Base-by-base conservation (phyloP, 2,888 invertebrate species). In the Lymantria dispar region DNA sequence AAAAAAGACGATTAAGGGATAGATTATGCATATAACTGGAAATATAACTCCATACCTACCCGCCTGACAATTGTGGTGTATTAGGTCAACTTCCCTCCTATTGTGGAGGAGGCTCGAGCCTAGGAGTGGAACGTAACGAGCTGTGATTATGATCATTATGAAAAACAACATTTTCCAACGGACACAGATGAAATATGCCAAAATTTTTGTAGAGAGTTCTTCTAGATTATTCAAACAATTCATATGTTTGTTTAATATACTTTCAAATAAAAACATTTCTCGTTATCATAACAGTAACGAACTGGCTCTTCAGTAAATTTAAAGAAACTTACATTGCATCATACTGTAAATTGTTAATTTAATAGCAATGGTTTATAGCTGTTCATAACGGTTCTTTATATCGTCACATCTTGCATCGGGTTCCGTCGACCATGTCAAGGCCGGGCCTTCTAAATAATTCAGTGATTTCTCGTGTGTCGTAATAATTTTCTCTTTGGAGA, bases 401-500 rank as follows among this genome's bases (percentile, higher is more conserved):
- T 36, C 44, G 30, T 48, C 53, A 49, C 47, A 47, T 62, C 56
- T 53, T 48, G 48, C 50, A 45, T 58, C 52, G 55, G 66, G 60
- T 52, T 56, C 52, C 45, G 51, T 14, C 50, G 58, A 60, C 53
- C 60, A 44, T 64, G 66, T 67, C 68, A 67, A 67, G 68, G 66
- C 43, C 54, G 50, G 36, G 10, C 0, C 52, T 43, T 45, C 50
- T 54, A 67, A 64, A 64, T 67, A 62, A 62, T 62, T 64, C 50
- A 49, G 64, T 56, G 55, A 58, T 66, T 65, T 65, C 58, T 62
- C 43, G 50, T 60, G 56, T 58, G 60, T 64, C 51, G 67, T 52
- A 66, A 66, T 64, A 64, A 66, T 64, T 64, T 63, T 22, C 57
- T 58, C 65, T 54, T 53, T 46, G 43, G 52, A 56, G 54, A 62